phyloP scores from a whole-genome alignment of 2,888 invertebrate genomes.

The Meandrusa payeni region DNA sequence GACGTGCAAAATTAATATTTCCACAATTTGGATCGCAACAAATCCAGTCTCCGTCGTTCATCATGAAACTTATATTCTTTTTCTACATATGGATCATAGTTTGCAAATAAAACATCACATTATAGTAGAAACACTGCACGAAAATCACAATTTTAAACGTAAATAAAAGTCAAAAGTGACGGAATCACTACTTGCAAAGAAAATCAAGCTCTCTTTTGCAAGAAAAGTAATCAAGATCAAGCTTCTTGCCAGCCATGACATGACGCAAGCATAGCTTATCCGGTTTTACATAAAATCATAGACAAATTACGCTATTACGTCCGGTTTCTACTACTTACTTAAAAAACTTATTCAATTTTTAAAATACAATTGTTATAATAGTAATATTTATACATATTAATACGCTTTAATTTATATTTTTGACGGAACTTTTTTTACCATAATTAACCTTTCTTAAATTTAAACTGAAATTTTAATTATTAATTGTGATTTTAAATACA shows the following conservation, averaged over 20 bases:
- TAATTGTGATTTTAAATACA: no score
- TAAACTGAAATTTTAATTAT: no score
- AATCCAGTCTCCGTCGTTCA: constrained; percentile 84
- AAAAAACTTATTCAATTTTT: no score
- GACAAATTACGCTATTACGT: background rate
- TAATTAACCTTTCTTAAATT: no score
- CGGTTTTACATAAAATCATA: constrained; percentile 13
- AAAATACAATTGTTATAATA: no score
- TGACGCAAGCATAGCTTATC: constrained; percentile 27
- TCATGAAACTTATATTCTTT: constrained; percentile 46
- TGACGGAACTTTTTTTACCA: no score
- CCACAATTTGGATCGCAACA: constrained; percentile 88
- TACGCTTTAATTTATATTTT: no score
- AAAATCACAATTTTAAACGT: constrained; percentile 42
- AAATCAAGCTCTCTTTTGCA: constrained; percentile 74
- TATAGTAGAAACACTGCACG: constrained; percentile 31
- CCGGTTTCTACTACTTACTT: no score
- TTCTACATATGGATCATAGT: constrained; percentile 20
- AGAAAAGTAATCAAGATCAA: constrained; percentile 67
- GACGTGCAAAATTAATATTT: constrained; percentile 96
- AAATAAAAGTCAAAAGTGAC: constrained; percentile 65
- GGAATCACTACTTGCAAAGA: constrained; percentile 60
- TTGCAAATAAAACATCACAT: constrained; percentile 29
- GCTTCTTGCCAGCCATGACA: constrained; percentile 69
- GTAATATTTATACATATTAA: no score